Evolutionary conservation across 2,888 invertebrate genomes (phyloP).

Genomic region (Rosalia funebris): DNA sequence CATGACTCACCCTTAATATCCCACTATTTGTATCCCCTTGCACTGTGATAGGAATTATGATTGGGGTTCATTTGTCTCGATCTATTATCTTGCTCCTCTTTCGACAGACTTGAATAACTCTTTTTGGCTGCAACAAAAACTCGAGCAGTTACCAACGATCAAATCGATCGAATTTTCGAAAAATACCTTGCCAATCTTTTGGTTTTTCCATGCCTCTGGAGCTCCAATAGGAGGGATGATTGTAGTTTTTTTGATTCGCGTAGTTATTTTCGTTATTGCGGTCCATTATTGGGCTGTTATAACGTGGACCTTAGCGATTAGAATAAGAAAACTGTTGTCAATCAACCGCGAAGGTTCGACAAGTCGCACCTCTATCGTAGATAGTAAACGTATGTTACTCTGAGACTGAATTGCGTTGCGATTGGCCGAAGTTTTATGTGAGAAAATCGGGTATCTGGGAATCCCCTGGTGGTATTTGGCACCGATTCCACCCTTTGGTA

Average conservation of each 20-base stretch:
- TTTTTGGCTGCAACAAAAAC: conserved; percentile 1
- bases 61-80: conserved; percentile 44
- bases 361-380: not conserved
- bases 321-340: not conserved
- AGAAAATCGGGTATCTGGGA: not conserved
- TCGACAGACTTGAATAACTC: conserved; percentile 29
- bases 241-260: conserved; percentile 29
- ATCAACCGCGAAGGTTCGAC: not conserved
- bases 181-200: conserved; percentile 23
- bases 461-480: conserved; percentile 5
- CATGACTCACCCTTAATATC: not conserved
- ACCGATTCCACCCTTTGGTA: not conserved
- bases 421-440: not conserved
- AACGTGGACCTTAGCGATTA: not conserved
- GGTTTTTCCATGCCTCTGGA: conserved; percentile 28
- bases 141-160: not conserved
- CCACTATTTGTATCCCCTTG: conserved; percentile 20
- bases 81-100: conserved; percentile 40
- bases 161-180: not conserved
- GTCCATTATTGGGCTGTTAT: conserved; percentile 14
- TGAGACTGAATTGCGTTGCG: not conserved
- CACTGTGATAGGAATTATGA: conserved; percentile 39
- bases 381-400: no score
- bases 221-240: conserved; percentile 26
- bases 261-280: conserved; percentile 19